These are phyloP conservation scores for Atta cephalotes DNA, from an alignment of 1,140 invertebrate species.

Conservation along the genomic window DNA sequence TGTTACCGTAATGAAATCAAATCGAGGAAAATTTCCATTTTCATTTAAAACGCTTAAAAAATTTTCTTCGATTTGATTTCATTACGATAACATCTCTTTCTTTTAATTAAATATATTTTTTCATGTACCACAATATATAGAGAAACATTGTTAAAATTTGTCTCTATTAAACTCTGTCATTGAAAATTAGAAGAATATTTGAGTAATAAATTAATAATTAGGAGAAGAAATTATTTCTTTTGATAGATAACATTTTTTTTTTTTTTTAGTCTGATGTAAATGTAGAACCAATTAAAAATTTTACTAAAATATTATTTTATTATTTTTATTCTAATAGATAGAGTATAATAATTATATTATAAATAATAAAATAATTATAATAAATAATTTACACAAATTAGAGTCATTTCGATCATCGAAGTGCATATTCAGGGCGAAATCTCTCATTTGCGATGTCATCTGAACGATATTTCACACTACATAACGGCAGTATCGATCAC, in stretches of 20 bases:
- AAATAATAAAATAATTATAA: not conserved
- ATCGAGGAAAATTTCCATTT: not conserved
- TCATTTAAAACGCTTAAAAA: not conserved
- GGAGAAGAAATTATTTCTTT: not conserved
- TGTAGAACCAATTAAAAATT: not conserved
- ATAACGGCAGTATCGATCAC: conserved; percentile 34
- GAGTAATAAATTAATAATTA: not conserved
- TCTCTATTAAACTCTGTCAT: not conserved
- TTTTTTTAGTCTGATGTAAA: not conserved
- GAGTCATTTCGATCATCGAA: not conserved
- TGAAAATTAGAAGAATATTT: not conserved
- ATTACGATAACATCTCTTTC: not conserved
- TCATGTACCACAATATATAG: not conserved
- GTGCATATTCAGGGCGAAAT: not conserved
- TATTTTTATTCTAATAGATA: not conserved
- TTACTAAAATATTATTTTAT: not conserved
- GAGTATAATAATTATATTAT: too few relatives aligned
- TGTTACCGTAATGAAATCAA: not conserved
- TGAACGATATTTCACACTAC: conserved; percentile 5
- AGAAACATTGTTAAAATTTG: not conserved
- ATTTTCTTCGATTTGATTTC: not conserved
- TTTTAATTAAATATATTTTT: not conserved
- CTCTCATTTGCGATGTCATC: not conserved
- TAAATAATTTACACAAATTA: too few relatives aligned
- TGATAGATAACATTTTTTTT: not conserved